Conservation (phyloP, 2,113 vertebrate genomes). For the Ophthalmolycus amberensis region DNA sequence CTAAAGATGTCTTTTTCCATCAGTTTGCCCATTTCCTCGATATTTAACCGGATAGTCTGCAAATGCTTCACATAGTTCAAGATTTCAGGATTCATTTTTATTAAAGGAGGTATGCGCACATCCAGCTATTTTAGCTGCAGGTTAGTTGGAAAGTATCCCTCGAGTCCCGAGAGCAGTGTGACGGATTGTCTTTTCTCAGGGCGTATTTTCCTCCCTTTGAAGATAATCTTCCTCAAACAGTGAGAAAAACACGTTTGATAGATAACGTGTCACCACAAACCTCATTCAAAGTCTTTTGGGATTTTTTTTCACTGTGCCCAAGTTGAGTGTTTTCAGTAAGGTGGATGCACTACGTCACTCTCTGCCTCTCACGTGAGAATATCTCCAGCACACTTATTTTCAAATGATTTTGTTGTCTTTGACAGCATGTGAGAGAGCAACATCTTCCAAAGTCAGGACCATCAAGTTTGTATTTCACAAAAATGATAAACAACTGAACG, state of each 20-base stretch:
- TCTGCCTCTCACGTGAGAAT: background rate
- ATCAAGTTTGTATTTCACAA: background rate
- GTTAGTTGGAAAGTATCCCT: background rate
- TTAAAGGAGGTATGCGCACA: background rate
- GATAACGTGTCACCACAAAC: background rate
- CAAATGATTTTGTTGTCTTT: background rate
- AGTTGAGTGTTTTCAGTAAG: background rate
- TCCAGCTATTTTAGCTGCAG: background rate
- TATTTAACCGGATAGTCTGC: slow-evolving; percentile 2
- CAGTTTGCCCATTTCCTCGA: background rate
- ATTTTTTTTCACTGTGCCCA: background rate
- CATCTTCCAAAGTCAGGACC: background rate
- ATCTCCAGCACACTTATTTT: background rate
- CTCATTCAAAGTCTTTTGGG: background rate
- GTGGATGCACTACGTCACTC: background rate
- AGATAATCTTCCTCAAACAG: background rate
- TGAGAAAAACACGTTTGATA: background rate
- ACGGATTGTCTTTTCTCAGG: background rate
- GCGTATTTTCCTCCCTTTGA: background rate
- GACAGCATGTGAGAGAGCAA: background rate
- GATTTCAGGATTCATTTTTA: background rate
- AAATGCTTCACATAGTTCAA: background rate
- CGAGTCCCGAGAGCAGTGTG: too few species aligned
- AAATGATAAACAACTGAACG: background rate
- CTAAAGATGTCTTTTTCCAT: slow-evolving; percentile 36